Evolutionary conservation across 2,797 vertebrate genomes (phyloP), one percentile per base, ranked within the genome.

Genomic region (Anguilla anguilla): DNA sequence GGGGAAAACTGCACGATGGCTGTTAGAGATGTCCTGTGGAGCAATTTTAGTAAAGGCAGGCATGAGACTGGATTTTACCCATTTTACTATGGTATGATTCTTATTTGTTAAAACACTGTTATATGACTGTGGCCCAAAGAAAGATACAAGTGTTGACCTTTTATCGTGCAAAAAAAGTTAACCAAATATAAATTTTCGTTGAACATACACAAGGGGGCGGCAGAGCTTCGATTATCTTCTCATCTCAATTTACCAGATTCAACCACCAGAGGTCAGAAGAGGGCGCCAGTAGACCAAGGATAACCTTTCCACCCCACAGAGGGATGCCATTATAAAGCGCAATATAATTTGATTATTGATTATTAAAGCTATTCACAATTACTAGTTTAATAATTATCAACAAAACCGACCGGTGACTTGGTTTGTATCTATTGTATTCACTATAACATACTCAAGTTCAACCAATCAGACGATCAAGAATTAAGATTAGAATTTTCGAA

Each of bases 161-260:
- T 46, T 79, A 31, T 17, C 19, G 28, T 17, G 9, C 74, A 15
- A 4, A 13, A 46, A 35, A 74, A 31, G 39, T 79, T 79, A 79
- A 79, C 74, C 6, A 35, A 25, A 6, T 7, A 64, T 17, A 35
- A 2, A 72, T 51, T 85, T 90, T 90, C n/a, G 43, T 55, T 22
- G 85, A 0, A 22, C 49, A 1, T 61, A 90, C 94, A 92, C 90
- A 88, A 92, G 95, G 91, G 88, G 72, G 91, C 90, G 90, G 86
- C 86, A 87, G 55, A 51, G 69, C 11, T 35, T 15, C 22, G 0
- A 15, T n/a, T 49, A 74, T 43, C 22, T 43, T 43, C 74, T 4
- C 49, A 28, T 49, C 39, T n/a, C 43, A 1, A 17, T n/a, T 79
- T 49, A 61, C 25, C 28, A 53, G 6, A 83, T 13, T 9, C 49